Conservation (phyloP, 2,797 vertebrate species). For the Odontamblyopus lacepedii region DNA sequence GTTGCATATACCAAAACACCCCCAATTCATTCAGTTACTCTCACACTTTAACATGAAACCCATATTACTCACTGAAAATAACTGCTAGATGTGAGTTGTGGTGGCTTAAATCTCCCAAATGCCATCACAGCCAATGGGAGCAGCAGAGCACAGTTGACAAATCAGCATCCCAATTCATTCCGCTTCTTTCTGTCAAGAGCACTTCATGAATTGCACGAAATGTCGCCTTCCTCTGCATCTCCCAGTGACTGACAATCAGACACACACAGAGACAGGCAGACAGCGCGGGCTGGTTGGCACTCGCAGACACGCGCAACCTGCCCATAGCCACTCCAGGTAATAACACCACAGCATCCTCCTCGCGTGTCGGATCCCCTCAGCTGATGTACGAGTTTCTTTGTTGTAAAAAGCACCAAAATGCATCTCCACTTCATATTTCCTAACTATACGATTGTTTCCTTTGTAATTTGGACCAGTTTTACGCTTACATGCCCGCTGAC, state of each 20-base stretch:
- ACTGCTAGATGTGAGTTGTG: neutral
- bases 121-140: slow-evolving; percentile 56
- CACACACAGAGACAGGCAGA: slow-evolving; percentile 30
- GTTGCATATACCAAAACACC: neutral
- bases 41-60: neutral
- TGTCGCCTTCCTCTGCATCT: slow-evolving; percentile 68
- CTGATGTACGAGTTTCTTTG: slow-evolving; percentile 67
- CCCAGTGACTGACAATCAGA: slow-evolving; percentile 42
- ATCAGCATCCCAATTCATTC: slow-evolving; percentile 44
- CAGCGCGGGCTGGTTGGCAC: slow-evolving; percentile 11
- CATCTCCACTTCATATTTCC: slow-evolving; percentile 28
- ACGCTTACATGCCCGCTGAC: slow-evolving; percentile 50
- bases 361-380: slow-evolving; percentile 22
- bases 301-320: slow-evolving; percentile 12
- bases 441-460: slow-evolving; percentile 32
- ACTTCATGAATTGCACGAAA: slow-evolving; percentile 65
- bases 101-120: slow-evolving; percentile 41
- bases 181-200: slow-evolving; percentile 54
- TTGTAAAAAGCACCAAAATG: slow-evolving; percentile 51
- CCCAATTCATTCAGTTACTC: neutral
- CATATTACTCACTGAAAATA: neutral
- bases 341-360: slow-evolving; percentile 40
- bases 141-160: slow-evolving; percentile 36
- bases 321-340: slow-evolving; percentile 44
- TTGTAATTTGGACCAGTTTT: slow-evolving; percentile 1